These are phyloP conservation scores for Ciconia nigra DNA, from an alignment of 2,797 vertebrate genomes.

Conservation along the genomic window DNA sequence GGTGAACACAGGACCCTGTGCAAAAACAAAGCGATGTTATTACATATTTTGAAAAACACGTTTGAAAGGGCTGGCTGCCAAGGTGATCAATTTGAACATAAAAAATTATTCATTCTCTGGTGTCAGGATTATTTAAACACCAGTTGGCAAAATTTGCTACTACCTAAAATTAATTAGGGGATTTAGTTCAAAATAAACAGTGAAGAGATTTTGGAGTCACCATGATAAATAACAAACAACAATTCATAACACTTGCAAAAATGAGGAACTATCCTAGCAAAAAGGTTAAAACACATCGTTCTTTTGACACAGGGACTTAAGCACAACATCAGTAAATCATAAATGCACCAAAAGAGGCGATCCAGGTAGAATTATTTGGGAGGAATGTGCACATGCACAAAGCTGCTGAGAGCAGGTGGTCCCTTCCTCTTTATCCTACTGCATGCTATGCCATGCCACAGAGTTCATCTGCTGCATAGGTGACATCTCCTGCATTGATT, in stretches of 20 bases:
- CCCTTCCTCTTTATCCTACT: neutral
- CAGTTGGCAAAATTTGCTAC: neutral
- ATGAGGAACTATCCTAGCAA: neutral
- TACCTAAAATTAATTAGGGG: neutral
- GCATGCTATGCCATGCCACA: neutral
- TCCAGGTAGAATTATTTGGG: neutral
- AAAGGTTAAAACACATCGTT: neutral
- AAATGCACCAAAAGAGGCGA: neutral
- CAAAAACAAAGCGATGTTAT: neutral
- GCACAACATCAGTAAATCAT: neutral
- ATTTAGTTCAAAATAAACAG: neutral
- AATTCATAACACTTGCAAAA: neutral
- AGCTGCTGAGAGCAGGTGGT: neutral
- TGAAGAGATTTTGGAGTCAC: neutral
- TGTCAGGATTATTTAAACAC: neutral
- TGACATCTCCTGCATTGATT: neutral
- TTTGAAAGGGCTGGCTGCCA: neutral
- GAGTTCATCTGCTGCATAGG: neutral
- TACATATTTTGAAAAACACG: neutral
- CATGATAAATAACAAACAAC: neutral
- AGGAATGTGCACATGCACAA: neutral
- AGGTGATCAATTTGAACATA: neutral
- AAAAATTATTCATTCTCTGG: neutral
- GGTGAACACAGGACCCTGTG: rapidly evolving
- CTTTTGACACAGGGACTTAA: neutral